phyloP scores from a whole-genome alignment of 1,140 invertebrate genomes.

The Ditylenchus dipsaci region DNA sequence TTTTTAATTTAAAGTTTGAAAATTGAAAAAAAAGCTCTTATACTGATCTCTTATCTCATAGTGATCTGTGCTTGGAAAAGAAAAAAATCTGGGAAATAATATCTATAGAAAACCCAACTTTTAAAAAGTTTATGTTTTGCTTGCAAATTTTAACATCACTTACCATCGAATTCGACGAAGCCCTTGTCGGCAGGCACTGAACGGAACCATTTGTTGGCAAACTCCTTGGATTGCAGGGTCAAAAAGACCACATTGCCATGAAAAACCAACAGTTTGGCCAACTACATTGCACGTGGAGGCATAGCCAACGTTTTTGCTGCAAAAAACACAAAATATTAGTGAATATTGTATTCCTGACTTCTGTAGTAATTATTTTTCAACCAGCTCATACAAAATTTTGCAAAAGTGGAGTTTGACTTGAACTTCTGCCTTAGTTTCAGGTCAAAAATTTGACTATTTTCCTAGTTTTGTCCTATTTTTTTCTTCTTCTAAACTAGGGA shows the following conservation, averaged over 20 bases:
- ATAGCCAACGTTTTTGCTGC: slow-evolving; percentile 85
- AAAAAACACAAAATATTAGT: slow-evolving; percentile 9
- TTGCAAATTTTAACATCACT: slow-evolving; percentile 15
- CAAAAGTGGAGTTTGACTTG: too few species aligned
- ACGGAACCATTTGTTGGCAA: slow-evolving; percentile 88
- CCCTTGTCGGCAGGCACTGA: slow-evolving; percentile 68
- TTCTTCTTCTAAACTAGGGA: too few species aligned
- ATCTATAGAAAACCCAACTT: slow-evolving; percentile 2
- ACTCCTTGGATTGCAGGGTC: slow-evolving; percentile 89
- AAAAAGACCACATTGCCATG: slow-evolving; percentile 91
- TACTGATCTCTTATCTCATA: too few species aligned
- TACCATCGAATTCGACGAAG: slow-evolving; percentile 79
- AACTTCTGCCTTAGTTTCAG: too few species aligned
- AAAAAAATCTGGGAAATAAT: too few species aligned
- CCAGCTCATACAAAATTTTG: background rate
- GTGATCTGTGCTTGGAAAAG: too few species aligned
- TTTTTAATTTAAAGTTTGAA: too few species aligned
- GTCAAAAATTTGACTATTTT: too few species aligned
- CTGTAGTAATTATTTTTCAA: background rate
- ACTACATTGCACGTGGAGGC: slow-evolving; percentile 95
- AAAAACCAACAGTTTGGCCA: slow-evolving; percentile 95
- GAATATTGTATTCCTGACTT: too few species aligned
- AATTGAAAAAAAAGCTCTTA: too few species aligned
- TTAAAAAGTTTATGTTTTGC: background rate
- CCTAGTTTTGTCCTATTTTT: too few species aligned